phyloP scores from a whole-genome alignment of 2,888 invertebrate genomes.

The Cylindroiulus punctatus region DNA sequence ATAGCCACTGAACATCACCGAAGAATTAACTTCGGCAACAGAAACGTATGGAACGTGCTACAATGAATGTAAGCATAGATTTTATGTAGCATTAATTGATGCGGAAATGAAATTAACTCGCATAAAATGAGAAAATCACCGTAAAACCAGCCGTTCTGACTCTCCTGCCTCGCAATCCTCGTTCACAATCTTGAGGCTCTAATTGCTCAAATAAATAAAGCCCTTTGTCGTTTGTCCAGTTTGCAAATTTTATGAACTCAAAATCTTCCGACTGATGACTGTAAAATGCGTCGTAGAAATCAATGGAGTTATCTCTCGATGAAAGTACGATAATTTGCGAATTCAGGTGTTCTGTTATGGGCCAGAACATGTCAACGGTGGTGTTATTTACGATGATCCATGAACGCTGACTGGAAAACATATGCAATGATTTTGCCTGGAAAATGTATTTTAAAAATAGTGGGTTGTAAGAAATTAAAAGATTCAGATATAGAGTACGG shows the following conservation, averaged over 20 bases:
- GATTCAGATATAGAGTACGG: no score
- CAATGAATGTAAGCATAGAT: neutral
- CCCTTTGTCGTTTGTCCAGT: neutral
- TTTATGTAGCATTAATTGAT: neutral
- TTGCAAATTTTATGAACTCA: neutral
- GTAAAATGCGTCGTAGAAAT: neutral
- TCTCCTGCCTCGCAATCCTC: neutral
- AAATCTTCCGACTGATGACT: neutral
- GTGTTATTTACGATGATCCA: neutral
- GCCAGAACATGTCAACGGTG: neutral
- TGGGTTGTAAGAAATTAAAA: no score
- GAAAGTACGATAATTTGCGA: neutral
- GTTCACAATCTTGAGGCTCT: neutral
- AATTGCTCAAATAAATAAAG: neutral
- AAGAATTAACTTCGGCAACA: neutral
- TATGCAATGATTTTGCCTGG: neutral
- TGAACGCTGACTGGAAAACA: neutral
- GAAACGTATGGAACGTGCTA: conserved; percentile 41
- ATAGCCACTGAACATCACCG: neutral
- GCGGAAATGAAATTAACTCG: neutral
- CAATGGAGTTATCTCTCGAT: neutral
- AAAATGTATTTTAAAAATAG: neutral
- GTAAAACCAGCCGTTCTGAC: conserved; percentile 11
- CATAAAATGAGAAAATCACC: neutral
- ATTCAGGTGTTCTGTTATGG: neutral